These are phyloP conservation scores for Aspidiotus rigidus DNA, from an alignment of 2,888 invertebrate species.

Conservation along the genomic window DNA sequence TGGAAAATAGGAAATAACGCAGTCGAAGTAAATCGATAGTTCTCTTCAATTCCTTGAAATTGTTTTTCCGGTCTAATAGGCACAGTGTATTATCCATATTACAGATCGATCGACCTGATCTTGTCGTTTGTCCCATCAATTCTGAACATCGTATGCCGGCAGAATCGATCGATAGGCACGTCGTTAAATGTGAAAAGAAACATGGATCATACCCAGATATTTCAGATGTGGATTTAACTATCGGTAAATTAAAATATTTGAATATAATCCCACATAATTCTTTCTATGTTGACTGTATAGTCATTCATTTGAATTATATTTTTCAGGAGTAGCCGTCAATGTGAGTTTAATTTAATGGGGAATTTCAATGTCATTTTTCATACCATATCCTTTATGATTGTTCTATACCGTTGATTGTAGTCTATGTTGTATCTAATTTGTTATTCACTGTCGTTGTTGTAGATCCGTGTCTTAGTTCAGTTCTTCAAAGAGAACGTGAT, in stretches of 20 bases:
- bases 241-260: not conserved
- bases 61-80: too few relatives aligned
- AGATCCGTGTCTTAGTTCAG: too few relatives aligned
- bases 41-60: not conserved
- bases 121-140: constrained; percentile 42
- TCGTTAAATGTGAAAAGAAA: constrained; percentile 46
- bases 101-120: not conserved
- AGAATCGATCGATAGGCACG: constrained; percentile 44
- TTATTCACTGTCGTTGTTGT: too few relatives aligned
- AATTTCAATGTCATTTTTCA: constrained; percentile 13
- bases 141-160: constrained; percentile 45
- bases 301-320: constrained; percentile 17
- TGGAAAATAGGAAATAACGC: constrained; percentile 10
- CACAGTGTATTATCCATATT: not conserved
- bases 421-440: too few relatives aligned
- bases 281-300: not conserved
- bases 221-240: not conserved
- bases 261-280: not conserved
- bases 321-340: constrained; percentile 25
- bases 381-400: constrained; percentile 20
- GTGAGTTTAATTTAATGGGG: constrained; percentile 19
- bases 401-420: not conserved
- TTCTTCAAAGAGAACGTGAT: too few relatives aligned
- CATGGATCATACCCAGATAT: constrained; percentile 44
- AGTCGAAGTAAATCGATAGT: not conserved